Conservation (phyloP, 2,888 invertebrate species). For the Orchesella flavescens region DNA sequence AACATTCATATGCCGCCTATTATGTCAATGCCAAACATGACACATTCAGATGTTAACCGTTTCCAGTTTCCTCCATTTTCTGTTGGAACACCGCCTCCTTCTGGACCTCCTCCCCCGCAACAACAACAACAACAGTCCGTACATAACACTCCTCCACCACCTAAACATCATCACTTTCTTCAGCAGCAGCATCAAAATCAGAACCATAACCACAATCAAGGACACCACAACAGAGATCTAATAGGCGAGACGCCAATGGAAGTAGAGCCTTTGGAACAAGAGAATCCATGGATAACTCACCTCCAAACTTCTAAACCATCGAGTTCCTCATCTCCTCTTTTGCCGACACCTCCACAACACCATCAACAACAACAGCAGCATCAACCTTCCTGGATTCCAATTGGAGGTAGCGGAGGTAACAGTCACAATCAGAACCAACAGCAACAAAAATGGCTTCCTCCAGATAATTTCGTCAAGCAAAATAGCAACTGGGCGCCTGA, state of each 20-base stretch:
- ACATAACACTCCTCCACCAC: constrained; percentile 18
- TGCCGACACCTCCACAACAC: background rate
- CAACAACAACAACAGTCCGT: too few relatives aligned
- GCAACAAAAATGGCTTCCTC: background rate
- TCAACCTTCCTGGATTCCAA: background rate
- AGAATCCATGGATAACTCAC: constrained; percentile 45
- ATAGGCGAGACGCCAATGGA: constrained; percentile 92
- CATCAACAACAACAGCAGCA: background rate
- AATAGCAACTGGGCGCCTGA: too few relatives aligned
- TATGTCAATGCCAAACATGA: background rate
- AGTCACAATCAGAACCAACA: background rate
- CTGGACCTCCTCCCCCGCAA: constrained; percentile 28
- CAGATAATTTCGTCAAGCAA: too few relatives aligned
- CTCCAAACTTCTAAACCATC: constrained; percentile 17
- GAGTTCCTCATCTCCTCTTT: background rate
- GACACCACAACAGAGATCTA: constrained; percentile 77
- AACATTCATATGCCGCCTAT: background rate
- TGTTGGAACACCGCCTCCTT: background rate
- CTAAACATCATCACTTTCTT: background rate
- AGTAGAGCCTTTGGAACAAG: constrained; percentile 77
- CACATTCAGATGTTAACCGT: constrained; percentile 24
- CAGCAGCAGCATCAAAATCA: too few relatives aligned
- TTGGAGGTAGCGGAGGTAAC: background rate
- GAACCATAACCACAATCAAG: constrained; percentile 47
- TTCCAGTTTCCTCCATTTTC: constrained; percentile 19